Percentiles rank a stretch among this genome's conserved stretches.
These are phyloP conservation scores for Lacerta agilis DNA, from an alignment of 2,797 vertebrate species.

Conservation along the genomic window DNA sequence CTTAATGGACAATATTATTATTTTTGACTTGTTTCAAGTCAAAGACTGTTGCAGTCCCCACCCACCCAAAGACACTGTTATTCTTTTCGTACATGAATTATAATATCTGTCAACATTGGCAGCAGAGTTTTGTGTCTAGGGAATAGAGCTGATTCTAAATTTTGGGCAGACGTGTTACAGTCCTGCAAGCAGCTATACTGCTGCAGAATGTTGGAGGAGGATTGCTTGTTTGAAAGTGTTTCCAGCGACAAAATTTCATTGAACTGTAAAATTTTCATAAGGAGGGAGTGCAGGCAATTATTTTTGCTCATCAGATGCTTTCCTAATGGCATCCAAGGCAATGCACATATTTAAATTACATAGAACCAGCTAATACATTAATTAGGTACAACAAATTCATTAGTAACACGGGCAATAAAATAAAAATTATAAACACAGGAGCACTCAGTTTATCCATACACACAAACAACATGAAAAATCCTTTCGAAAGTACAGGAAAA, in stretches of 20 bases:
- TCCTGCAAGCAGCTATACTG: neutral
- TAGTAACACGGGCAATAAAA: neutral
- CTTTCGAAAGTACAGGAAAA: neutral
- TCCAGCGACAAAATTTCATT: neutral
- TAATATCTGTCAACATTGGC: neutral
- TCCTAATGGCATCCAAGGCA: neutral
- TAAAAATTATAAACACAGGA: neutral
- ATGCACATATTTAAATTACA: neutral
- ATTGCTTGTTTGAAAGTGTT: neutral
- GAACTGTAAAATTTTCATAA: neutral
- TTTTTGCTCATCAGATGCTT: neutral
- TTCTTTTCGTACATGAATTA: conserved; percentile 4
- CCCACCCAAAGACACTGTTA: neutral
- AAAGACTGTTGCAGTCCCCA: neutral
- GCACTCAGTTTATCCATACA: neutral
- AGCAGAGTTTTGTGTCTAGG: neutral
- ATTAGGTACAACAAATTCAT: neutral
- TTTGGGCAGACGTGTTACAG: neutral
- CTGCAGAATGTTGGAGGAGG: neutral
- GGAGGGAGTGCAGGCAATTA: neutral
- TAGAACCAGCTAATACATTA: neutral
- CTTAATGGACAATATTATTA: neutral
- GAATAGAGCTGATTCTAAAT: neutral
- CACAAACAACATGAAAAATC: too few species aligned
- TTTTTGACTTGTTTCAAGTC: neutral